A percentile compares a stretch with the other conserved stretches of the same genome.
phyloP scores from a whole-genome alignment of 2,113 vertebrate genomes.

The Ia io region DNA sequence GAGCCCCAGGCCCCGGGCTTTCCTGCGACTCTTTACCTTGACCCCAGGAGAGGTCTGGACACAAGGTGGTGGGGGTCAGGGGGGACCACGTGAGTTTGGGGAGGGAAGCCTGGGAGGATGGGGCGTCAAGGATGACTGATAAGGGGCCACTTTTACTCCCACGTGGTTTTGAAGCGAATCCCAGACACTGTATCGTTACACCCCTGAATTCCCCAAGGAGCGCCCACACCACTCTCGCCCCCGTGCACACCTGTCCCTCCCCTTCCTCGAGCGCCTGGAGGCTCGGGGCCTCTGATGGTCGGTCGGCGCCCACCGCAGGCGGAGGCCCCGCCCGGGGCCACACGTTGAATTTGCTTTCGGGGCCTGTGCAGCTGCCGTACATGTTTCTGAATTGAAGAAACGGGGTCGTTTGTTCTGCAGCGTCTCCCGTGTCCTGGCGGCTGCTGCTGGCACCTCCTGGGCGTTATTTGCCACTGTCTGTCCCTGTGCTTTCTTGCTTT shows the following conservation, averaged over 20 bases:
- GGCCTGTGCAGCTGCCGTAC: not conserved
- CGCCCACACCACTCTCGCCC: rapidly evolving
- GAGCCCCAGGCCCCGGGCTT: not conserved
- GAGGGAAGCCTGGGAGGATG: too few species aligned
- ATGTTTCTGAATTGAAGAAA: not conserved
- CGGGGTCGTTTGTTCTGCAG: rapidly evolving
- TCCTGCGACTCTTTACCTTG: not conserved
- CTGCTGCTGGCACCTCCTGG: rapidly evolving
- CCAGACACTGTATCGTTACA: rapidly evolving
- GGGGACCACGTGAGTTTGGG: rapidly evolving
- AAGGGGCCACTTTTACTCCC: too few species aligned
- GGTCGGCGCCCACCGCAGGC: too few species aligned
- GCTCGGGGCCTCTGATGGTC: not conserved
- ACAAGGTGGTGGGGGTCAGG: too few species aligned
- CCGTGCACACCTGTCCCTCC: rapidly evolving
- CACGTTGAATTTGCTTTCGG: rapidly evolving
- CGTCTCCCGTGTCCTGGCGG: rapidly evolving
- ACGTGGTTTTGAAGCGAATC: not conserved
- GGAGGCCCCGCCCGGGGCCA: rapidly evolving
- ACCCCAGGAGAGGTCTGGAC: not conserved
- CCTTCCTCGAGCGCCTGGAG: rapidly evolving
- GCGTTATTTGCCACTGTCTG: rapidly evolving
- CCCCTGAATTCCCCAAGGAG: not conserved
- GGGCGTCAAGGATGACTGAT: too few species aligned
- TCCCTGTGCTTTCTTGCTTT: too few species aligned